Evolutionary conservation across 2,888 invertebrate genomes (phyloP), one percentile per base, ranked within the genome.

Genomic region (Amitus sp.): DNA sequence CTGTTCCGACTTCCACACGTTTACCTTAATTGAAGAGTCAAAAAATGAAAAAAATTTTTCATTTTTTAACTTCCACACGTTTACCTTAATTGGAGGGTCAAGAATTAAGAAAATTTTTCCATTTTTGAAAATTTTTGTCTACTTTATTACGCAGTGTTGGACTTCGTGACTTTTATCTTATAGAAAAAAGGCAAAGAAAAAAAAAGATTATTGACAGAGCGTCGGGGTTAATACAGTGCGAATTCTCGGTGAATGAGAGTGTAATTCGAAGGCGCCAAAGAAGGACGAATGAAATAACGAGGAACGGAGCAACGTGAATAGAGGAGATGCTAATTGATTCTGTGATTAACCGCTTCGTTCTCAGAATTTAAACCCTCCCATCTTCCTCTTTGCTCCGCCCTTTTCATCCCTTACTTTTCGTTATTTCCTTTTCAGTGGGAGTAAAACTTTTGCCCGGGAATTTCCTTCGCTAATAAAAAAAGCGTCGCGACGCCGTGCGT

Each of bases 341-440:
- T 65, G 69, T 76, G 77, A 79, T 78, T 76, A 79, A 79, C 76
- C 70, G 74, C 71, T 72, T 71, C 69, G 69, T 79, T 78, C 77
- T 66, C 60, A 65, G 79, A 79, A 78, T 68, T 72, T 72, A 68
- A 72, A 74, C 73, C 73, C 73, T 69, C 63, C 62, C 47, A 50
- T 60, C 48, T 30, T 61, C 46, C 28, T 47, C 54, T 51, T 52
- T 42, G 13, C 45, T 13, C 20, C 15, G 37, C 40, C 39, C 48
- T 59, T 42, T 46, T 19, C n/a, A 17, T 50, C 47, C 48, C 53
- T 58, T 39, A 33, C 23, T n/a, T 20, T 2, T 12, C 49, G 55
- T 55, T 52, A 40, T 53, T 56, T 52, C 52, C 61, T 48, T 56
- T 48, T 17, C 12, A 34, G 49, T 51, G 27, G 30, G 40, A 47